Conservation (phyloP, 2,888 invertebrate genomes). For the Dasysyrphus tricinctus region DNA sequence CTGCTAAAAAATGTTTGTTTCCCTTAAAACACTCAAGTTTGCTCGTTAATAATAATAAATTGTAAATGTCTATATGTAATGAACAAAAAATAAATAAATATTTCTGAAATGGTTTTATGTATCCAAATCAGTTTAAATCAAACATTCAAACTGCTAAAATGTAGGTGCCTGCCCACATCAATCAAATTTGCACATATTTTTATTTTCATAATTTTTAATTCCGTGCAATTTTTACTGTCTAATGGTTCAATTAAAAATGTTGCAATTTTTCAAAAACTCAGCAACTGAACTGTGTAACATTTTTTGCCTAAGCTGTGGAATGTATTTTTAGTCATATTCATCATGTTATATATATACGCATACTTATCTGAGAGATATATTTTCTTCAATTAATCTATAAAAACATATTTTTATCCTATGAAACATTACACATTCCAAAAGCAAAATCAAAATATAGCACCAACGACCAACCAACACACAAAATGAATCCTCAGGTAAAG, state of each 20-base stretch:
- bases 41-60: neutral
- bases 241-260: slow-evolving; percentile 49
- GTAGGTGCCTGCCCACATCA: slow-evolving; percentile 16
- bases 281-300: slow-evolving; percentile 46
- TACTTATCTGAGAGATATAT: slow-evolving; percentile 32
- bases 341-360: neutral
- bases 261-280: slow-evolving; percentile 47
- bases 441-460: slow-evolving; percentile 69
- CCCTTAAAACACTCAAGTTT: neutral
- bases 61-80: neutral
- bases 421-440: slow-evolving; percentile 83
- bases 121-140: neutral
- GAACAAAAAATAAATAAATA: neutral
- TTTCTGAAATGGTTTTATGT: neutral
- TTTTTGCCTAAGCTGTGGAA: slow-evolving; percentile 18
- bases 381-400: slow-evolving; percentile 70
- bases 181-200: neutral
- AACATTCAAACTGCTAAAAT: neutral
- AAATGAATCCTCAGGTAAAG: slow-evolving; percentile 80
- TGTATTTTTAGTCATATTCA: slow-evolving; percentile 58
- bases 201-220: slow-evolving; percentile 12
- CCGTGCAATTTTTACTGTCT: slow-evolving; percentile 35
- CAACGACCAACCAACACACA: slow-evolving; percentile 63
- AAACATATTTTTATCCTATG: slow-evolving; percentile 78
- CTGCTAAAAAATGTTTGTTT: neutral